Percentiles rank a stretch among this genome's conserved stretches.
phyloP scores from a whole-genome alignment of 2,797 vertebrate species.

The Scomberomorus guttatus region DNA sequence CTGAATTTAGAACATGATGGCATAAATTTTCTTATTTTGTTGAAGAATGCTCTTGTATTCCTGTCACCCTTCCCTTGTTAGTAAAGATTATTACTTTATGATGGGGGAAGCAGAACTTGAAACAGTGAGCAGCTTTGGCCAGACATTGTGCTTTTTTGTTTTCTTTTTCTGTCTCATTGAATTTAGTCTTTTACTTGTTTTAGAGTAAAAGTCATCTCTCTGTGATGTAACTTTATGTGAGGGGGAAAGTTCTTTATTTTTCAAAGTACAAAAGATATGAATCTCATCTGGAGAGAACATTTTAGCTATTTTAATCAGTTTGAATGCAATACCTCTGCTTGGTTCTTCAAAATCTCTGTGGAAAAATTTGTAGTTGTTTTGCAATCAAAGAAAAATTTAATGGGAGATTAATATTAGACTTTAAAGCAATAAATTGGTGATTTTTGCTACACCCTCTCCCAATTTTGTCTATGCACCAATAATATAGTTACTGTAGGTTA shows the following conservation, averaged over 20 bases:
- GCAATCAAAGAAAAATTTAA: conserved; percentile 84
- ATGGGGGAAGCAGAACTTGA: conserved; percentile 83
- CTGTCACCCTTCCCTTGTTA: conserved; percentile 79
- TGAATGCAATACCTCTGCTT: conserved; percentile 88
- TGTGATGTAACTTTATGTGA: conserved; percentile 81
- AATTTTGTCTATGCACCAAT: conserved; percentile 89
- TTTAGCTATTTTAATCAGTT: conserved; percentile 81
- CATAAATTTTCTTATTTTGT: conserved; percentile 81
- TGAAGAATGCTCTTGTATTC: conserved; percentile 82
- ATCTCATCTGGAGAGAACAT: conserved; percentile 73
- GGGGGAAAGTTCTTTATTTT: conserved; percentile 81
- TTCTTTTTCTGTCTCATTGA: conserved; percentile 71
- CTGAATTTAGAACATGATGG: conserved; percentile 77
- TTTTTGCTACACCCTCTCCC: conserved; percentile 84
- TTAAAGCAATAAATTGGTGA: conserved; percentile 89
- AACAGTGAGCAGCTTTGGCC: conserved; percentile 90
- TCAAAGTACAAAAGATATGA: conserved; percentile 75
- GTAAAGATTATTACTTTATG: conserved; percentile 77
- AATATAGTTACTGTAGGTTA: conserved; percentile 85
- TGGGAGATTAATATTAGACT: conserved; percentile 82
- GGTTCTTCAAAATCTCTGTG: conserved; percentile 80
- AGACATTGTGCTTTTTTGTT: conserved; percentile 80
- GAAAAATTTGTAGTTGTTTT: conserved; percentile 84
- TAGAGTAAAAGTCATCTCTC: conserved; percentile 87
- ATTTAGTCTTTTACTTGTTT: conserved; percentile 90